Percentiles rank a stretch among this genome's conserved stretches.
Evolutionary conservation across 2,888 invertebrate genomes (phyloP).

Genomic region (Drosophila peninsularis): DNA sequence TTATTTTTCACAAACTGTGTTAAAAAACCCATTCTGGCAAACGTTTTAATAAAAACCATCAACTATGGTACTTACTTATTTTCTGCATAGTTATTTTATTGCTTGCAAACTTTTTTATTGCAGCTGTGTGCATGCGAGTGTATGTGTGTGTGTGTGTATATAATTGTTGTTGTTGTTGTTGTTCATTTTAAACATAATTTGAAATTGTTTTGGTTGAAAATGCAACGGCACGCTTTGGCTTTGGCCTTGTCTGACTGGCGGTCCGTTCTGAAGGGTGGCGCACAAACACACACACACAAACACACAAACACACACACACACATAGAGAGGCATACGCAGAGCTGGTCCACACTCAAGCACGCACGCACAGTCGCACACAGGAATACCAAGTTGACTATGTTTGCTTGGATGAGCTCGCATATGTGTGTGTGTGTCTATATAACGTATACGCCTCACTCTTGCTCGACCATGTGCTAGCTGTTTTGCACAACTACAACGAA

Average conservation of each 20-base stretch:
- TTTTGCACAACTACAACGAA: constrained; percentile 28
- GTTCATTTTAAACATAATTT: constrained; percentile 64
- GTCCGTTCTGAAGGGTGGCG: constrained; percentile 6
- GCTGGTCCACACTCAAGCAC: constrained; percentile 55
- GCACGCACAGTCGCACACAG: constrained; percentile 55
- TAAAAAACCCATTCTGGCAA: constrained; percentile 54
- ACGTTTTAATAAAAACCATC: constrained; percentile 70
- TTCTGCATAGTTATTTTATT: constrained; percentile 71
- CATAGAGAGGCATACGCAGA: constrained; percentile 7
- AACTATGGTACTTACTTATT: constrained; percentile 56
- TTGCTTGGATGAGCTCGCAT: constrained; percentile 9
- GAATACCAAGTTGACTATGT: constrained; percentile 27
- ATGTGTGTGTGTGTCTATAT: constrained; percentile 8
- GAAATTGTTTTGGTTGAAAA: constrained; percentile 71
- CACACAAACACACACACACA: neutral
- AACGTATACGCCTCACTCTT: constrained; percentile 47
- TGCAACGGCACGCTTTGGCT: constrained; percentile 65
- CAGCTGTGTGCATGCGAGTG: constrained; percentile 38
- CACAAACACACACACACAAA: constrained; percentile 11
- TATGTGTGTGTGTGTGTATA: constrained; percentile 17
- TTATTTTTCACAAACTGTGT: constrained; percentile 41
- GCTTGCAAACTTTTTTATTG: constrained; percentile 66
- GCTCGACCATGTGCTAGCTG: constrained; percentile 52
- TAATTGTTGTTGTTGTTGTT: constrained; percentile 12
- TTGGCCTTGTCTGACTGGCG: constrained; percentile 60